phyloP scores from a whole-genome alignment of 1,140 invertebrate genomes.

The Drosophila murphyi region DNA sequence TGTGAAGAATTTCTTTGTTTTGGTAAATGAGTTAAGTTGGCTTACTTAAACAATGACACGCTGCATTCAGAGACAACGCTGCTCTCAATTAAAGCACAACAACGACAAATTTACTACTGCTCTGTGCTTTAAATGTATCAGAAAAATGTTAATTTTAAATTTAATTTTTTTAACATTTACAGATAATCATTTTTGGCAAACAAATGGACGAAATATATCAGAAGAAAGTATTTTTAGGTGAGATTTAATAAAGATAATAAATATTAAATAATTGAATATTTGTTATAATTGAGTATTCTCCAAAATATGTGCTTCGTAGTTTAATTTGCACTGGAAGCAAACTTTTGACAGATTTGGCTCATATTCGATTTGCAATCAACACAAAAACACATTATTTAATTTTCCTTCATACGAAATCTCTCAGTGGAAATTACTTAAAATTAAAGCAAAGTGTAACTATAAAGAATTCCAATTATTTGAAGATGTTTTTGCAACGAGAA shows the following conservation, averaged over 20 bases:
- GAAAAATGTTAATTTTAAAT: too few species aligned
- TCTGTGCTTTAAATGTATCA: too few species aligned
- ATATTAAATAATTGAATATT: too few species aligned
- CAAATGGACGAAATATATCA: too few species aligned
- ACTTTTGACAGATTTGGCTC: neutral
- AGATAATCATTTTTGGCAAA: too few species aligned
- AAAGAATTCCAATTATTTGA: neutral
- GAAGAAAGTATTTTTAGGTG: too few species aligned
- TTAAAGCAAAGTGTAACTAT: slow-evolving; percentile 64
- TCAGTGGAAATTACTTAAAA: slow-evolving; percentile 67
- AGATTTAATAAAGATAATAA: too few species aligned
- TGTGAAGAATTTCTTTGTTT: neutral
- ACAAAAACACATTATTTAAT: slow-evolving; percentile 1
- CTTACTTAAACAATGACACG: neutral
- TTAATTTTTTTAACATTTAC: too few species aligned
- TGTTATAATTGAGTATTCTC: too few species aligned
- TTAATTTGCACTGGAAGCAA: neutral
- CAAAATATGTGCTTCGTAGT: neutral
- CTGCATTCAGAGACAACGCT: neutral
- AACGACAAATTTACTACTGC: too few species aligned
- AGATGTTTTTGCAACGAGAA: too few species aligned
- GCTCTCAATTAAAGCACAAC: too few species aligned
- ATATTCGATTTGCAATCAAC: neutral
- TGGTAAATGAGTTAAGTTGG: slow-evolving; percentile 1
- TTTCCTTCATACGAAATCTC: neutral